Evolutionary conservation across 1,140 invertebrate species (phyloP).

Genomic region (Neoseiulus cucumeris): DNA sequence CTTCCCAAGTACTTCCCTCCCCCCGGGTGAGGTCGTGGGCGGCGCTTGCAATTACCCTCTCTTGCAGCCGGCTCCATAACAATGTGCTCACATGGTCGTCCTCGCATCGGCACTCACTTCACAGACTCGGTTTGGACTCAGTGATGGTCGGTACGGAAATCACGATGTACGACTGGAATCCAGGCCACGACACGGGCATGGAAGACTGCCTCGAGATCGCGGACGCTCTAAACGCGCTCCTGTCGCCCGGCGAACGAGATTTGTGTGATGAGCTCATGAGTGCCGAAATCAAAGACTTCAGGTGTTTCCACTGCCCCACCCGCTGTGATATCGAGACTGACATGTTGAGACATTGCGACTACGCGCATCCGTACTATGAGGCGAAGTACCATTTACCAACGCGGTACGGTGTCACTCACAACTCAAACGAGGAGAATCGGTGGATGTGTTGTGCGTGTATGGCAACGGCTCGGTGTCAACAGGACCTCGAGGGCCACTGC

Average conservation of each 20-base stretch:
- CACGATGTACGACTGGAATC: no score
- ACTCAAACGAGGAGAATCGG: neutral
- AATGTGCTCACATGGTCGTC: no score
- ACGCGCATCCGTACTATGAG: neutral
- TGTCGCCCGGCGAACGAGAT: neutral
- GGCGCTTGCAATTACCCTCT: no score
- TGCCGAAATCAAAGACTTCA: neutral
- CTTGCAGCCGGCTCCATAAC: no score
- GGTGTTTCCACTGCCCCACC: neutral
- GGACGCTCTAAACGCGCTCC: conserved; percentile 1
- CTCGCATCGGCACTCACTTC: no score
- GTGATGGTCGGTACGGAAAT: no score
- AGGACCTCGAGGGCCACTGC: neutral
- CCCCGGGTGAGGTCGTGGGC: no score
- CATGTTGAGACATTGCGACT: neutral
- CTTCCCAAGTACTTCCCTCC: no score
- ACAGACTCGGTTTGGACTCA: no score
- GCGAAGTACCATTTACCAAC: neutral
- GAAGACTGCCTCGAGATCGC: conserved; percentile 6
- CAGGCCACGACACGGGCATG: neutral
- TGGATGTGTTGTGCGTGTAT: conserved; percentile 3
- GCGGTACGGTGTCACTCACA: neutral
- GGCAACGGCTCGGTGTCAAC: neutral
- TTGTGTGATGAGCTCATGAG: conserved; percentile 3
- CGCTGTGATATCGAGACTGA: neutral